Base-by-base conservation (phyloP, 2,113 vertebrate genomes). In the Psilopogon haemacephalus region DNA sequence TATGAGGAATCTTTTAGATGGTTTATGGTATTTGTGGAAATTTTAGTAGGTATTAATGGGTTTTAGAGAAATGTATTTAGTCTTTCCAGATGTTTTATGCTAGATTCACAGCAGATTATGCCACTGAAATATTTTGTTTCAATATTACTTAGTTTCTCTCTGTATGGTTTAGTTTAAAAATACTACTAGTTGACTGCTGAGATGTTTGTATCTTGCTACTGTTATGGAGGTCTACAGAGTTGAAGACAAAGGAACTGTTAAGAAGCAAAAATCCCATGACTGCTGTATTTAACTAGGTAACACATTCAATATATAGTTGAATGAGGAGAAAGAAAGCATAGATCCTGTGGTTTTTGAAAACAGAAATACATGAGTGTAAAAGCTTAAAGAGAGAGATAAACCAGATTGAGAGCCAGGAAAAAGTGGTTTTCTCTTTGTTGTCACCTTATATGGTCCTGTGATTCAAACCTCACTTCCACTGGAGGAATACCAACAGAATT, bases 401-500 rank as follows among this genome's bases (percentile, higher is more conserved):
- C 70, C 18, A 88, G 32, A 54, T 90, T 46, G 68, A 93, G 38
- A 84, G 55, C 50, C 74, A 86, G 33, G 65, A 91, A 88, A 56
- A 84, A 70, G 20, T 35, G 24, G 7, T 17, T 46, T 89, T 84
- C 37, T 73, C 5, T 82, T 95, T 63, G 65, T 86, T 79, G 70
- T 67, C 75, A 76, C 55, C 20, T 67, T 79, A 68, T 86, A 87
- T 58, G 32, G 69, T 62, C 18, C 59, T 32, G 40, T 67, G 72
- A 96, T 56, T 88, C 50, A 78, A 95, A 67, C 40, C 32, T 72
- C 71, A 50, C 72, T 94, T 93, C 44, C 88, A 94, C 32, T 92
- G 46, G 26, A 95, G n/a, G 44, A 95, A 92, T 46, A 93, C 30
- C 48, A 93, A 55, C 21, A 85, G 65, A 89, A 84, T 95, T 93